Evolutionary conservation across 2,888 invertebrate genomes (phyloP), one percentile per base, ranked within the genome.

Genomic region (Cataglyphis altisquamis): DNA sequence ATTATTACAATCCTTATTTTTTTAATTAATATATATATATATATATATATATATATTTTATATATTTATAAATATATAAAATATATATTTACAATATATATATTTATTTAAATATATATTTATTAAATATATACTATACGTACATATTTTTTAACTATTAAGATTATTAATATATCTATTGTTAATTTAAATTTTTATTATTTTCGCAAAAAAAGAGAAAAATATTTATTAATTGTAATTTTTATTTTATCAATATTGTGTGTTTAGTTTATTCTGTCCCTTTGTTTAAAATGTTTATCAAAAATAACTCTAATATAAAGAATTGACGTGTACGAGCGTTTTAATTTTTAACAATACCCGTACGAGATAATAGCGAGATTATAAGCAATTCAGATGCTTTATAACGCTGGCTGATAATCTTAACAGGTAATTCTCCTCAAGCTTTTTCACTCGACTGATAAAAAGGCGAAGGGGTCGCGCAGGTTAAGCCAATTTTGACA

Each of bases 401-500:
- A 57, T 70, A 78, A 78, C 10, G 55, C 12, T 70, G 78, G 41
- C 29, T 55, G 68, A 68, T 41, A 41, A 41, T 21, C 32, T 52
- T 10, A 70, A 3, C 57, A 39, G n/a, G 12, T 39, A 45, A 36
- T 45, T n/a, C 9, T 67, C 32, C 12, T n/a, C 32, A 9, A 4
- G 32, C 12, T 72, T 60, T 60, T 70, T 41, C 32, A 45, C 18
- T 70, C 41, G 36, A 3, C 8, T 45, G 25, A 32, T 75, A 75
- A 12, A 52, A 52, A 75, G 52, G 75, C 55, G 63, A 64, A 21
- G 39, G 39, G 45, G 60, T 57, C 41, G 1, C 67, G 29, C 25
- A 41, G 83, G 57, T 82, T 77, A 83, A 84, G 83, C 75, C 84
- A 85, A 86, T 88, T 88, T 88, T 82, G 86, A 84, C 83, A 80